Percentiles rank a stretch among this genome's conserved stretches.
Evolutionary conservation across 2,888 invertebrate genomes (phyloP).

Genomic region (Dioctria rufipes): DNA sequence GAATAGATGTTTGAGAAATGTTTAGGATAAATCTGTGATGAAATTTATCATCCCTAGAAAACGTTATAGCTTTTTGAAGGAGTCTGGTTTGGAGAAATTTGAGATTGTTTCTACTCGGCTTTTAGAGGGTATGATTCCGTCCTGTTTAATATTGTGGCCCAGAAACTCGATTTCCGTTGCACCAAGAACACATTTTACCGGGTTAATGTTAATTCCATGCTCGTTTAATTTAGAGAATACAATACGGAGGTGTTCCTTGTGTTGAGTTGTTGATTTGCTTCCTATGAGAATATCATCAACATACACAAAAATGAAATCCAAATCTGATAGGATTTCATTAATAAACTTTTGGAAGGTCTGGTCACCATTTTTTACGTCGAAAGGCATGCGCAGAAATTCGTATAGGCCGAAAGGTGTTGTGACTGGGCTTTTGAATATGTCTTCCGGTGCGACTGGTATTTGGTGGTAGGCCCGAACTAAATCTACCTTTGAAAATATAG

Average conservation of each 20-base stretch:
- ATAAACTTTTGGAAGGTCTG: too few species aligned
- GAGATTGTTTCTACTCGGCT: background rate
- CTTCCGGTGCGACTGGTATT: too few species aligned
- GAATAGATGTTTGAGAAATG: too few species aligned
- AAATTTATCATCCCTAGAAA: conserved; percentile 7
- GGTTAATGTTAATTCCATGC: background rate
- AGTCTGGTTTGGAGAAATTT: background rate
- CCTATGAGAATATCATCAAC: background rate
- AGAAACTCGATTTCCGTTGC: background rate
- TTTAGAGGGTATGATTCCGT: background rate
- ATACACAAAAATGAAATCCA: background rate
- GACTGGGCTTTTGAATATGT: too few species aligned
- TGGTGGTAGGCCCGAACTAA: too few species aligned
- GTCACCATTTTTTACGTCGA: too few species aligned
- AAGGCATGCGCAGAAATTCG: too few species aligned
- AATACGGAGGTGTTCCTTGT: too few species aligned
- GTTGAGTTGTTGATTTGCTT: background rate
- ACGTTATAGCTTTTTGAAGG: background rate
- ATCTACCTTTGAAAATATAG: too few species aligned
- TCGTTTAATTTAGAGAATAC: too few species aligned
- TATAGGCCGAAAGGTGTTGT: too few species aligned
- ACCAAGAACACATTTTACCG: background rate
- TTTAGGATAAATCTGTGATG: too few species aligned
- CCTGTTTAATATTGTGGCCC: background rate
- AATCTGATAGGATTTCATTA: background rate